Base-by-base conservation (phyloP, 2,113 vertebrate genomes). In the Mormoops blainvillei region DNA sequence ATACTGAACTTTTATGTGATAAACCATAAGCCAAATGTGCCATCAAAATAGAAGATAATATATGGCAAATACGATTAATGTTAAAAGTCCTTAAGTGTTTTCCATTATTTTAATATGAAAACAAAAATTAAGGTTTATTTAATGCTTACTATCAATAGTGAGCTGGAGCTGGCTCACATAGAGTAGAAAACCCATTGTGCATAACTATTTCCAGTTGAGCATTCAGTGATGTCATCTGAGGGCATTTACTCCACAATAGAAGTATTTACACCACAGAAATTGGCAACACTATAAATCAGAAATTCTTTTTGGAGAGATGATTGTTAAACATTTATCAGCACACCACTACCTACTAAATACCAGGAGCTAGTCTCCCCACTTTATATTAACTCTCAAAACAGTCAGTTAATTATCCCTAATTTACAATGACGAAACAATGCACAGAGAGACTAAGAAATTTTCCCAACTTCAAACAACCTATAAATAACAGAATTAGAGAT, bases 41-140 rank as follows among this genome's bases (percentile, higher is more conserved):
- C 50, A 82, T 82, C 22, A 85, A 87, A 96, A 76, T 91, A 93
- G 38, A 93, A 36, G 10, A 71, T 16, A 22, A 63, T 36, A 74
- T 36, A 63, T 63, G 36, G 11, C 15, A 93, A 6, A 81, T 41
- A 0, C 71, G n/a, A 88, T 81, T 80, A 43, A 58, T 38, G 15
- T 74, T 88, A 84, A 61, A 91, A 84, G 13, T 43, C 14, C 11
- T n/a, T 70, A 90, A 78, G 36, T 50, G 18, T 65, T n/a, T 50
- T 84, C 15, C 41, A 48, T 67, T 83, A 80, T 87, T 92, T 77
- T 80, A 92, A n/a, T 84, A 52, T 82, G 52, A 88, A 96, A 84
- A 92, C 7, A 54, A 91, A 0, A 83, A 87, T 52, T 70, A 77
- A 73, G 5, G 67, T 74, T 94, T 84, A 43, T 56, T 95, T 63